Evolutionary conservation across 2,888 invertebrate species (phyloP), one percentile per base, ranked within the genome.

Genomic region (Zeuzera pyrina): DNA sequence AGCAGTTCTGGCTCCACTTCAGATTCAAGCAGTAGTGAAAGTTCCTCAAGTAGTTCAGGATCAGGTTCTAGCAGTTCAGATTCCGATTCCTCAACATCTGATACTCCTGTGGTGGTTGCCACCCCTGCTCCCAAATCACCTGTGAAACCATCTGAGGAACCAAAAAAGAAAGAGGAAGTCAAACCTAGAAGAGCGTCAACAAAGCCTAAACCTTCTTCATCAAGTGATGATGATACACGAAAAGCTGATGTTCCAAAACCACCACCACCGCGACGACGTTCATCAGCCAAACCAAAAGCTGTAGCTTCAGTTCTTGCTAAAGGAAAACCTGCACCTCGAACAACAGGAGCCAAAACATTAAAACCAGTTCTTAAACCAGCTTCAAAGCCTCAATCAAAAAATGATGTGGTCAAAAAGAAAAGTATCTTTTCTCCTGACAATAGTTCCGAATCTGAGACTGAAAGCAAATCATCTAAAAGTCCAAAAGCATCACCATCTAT

Each of bases 361-460:
- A 79, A 70, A 38, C 65, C 70, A 1, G 50, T 62, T 12, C 46
- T 68, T 1, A 87, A 85, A 63, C 61, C 78, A 0, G 47, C 66
- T 19, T 53, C 63, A 12, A 85, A 85, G 54, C 46, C 59, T 33
- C 63, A 69, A 34, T 43, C 61, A 2, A 61, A 25, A 25, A 12
- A 8, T 12, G 28, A 64, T 26, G 58, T 63, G 2, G 56, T 66
- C 25, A 91, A 90, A 54, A 91, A 90, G 61, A 92, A 91, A 58
- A 91, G 92, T 53, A 93, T 93, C 52, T 93, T 93, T 53, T 93
- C 93, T 32, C 92, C 93, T 0, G 92, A 91, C 45, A 92, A 92
- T 52, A 78, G 76, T 61, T 69, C 85, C 36, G 72, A 72, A 59
- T 70, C 72, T 29, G 73, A 77, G 49, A 52, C 76, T 1, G 74